Percentiles rank a stretch among this genome's conserved stretches.
Evolutionary conservation across 2,888 invertebrate genomes (phyloP).

Genomic region (Ennomos fuscantarius): DNA sequence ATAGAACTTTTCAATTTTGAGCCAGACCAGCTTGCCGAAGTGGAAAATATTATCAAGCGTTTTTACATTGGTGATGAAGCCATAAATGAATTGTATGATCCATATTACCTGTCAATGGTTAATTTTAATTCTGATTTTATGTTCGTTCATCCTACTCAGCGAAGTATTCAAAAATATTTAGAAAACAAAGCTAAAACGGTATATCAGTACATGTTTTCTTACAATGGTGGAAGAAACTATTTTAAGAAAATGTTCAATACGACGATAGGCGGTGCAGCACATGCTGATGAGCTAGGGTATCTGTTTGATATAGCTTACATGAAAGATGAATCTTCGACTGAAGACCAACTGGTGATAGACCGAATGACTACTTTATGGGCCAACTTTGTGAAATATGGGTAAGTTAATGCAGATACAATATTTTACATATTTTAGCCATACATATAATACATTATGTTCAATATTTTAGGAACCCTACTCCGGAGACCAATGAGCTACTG

Average conservation of each 20-base stretch:
- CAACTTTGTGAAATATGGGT: conserved; percentile 61
- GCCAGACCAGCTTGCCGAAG: conserved; percentile 38
- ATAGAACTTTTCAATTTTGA: conserved; percentile 46
- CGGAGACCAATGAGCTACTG: conserved; percentile 46
- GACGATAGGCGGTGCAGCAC: conserved; percentile 47
- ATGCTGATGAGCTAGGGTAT: conserved; percentile 58
- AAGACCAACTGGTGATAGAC: conserved; percentile 54
- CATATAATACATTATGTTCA: conserved; percentile 5
- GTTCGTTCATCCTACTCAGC: conserved; percentile 47
- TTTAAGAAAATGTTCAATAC: conserved; percentile 46
- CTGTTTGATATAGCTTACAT: conserved; percentile 52
- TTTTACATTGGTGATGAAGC: conserved; percentile 62
- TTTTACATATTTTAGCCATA: too few relatives aligned
- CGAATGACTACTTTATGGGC: conserved; percentile 57
- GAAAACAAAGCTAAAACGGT: conserved; percentile 46
- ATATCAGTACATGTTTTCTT: conserved; percentile 62
- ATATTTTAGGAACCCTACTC: conserved; percentile 53
- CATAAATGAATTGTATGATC: conserved; percentile 42
- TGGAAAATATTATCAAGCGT: conserved; percentile 49
- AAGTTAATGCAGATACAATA: too few relatives aligned
- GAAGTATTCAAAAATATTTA: conserved; percentile 52
- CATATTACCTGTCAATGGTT: conserved; percentile 38
- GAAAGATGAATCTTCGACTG: conserved; percentile 38
- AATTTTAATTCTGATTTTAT: conserved; percentile 56
- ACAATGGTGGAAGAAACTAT: conserved; percentile 58